Conservation (phyloP, 2,797 vertebrate genomes). For the Pteropus rufus region DNA sequence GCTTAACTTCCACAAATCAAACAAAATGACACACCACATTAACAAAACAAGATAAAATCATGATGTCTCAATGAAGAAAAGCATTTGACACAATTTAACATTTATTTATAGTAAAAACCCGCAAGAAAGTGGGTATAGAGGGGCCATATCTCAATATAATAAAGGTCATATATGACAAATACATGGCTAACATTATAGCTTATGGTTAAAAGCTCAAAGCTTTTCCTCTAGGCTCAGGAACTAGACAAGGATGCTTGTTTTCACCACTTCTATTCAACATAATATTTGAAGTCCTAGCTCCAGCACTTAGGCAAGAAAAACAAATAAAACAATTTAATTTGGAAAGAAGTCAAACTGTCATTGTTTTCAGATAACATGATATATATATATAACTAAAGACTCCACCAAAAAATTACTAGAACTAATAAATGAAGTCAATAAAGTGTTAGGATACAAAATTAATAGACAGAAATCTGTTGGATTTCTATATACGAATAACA, state of each 20-base stretch:
- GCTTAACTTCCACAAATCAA: background rate
- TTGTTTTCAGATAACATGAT: background rate
- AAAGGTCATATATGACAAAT: background rate
- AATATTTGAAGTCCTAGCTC: background rate
- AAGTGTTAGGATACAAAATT: background rate
- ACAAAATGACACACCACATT: background rate
- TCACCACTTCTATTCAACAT: background rate
- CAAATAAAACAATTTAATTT: background rate
- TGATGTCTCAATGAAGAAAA: background rate
- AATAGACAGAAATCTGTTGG: background rate
- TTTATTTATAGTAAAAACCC: background rate
- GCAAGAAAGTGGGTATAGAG: background rate
- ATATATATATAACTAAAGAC: background rate
- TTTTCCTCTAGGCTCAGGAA: background rate
- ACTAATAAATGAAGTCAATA: background rate
- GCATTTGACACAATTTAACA: background rate
- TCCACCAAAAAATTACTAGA: background rate
- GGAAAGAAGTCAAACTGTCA: background rate
- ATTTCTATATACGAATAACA: background rate
- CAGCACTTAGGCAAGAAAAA: background rate
- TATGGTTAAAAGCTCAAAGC: background rate
- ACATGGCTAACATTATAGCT: background rate
- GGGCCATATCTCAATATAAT: background rate
- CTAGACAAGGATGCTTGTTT: background rate
- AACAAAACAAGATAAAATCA: background rate